Evolutionary conservation across 2,888 invertebrate species (phyloP).

Genomic region (Nebria salina): DNA sequence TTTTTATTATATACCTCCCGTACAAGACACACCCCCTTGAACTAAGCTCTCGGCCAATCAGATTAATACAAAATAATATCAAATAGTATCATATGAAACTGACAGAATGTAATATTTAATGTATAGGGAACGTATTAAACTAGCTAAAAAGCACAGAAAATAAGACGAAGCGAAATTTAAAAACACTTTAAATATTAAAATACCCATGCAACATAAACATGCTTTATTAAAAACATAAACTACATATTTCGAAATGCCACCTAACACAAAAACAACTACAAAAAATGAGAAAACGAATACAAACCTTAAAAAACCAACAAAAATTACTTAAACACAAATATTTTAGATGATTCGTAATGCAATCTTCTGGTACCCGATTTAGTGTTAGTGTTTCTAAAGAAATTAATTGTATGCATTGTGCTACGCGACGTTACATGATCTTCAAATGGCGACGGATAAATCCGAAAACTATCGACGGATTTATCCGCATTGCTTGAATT

Average conservation of each 20-base stretch:
- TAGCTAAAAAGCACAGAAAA: background rate
- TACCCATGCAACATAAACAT: conserved; percentile 11
- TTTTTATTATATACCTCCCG: no score
- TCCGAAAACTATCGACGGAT: background rate
- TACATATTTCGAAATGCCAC: background rate
- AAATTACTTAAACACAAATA: conserved; percentile 43
- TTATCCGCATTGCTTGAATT: conserved; percentile 5
- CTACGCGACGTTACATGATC: background rate
- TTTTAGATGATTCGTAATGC: conserved; percentile 37
- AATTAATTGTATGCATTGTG: conserved; percentile 18
- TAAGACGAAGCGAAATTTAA: background rate
- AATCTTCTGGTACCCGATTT: conserved; percentile 13
- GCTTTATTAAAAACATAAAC: conserved; percentile 3
- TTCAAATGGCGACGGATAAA: background rate
- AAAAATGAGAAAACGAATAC: conserved; percentile 17
- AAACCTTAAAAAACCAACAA: conserved; percentile 24
- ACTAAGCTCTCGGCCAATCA: no score
- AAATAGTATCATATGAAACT: background rate
- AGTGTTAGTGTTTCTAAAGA: conserved; percentile 29
- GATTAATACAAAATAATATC: background rate
- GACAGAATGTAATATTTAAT: no score
- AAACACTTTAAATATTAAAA: background rate
- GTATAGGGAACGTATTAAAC: no score
- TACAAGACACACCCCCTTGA: no score
- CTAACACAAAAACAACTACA: conserved; percentile 21